Base-by-base conservation (phyloP, 2,113 vertebrate genomes). In the Myiozetetes cayanensis region DNA sequence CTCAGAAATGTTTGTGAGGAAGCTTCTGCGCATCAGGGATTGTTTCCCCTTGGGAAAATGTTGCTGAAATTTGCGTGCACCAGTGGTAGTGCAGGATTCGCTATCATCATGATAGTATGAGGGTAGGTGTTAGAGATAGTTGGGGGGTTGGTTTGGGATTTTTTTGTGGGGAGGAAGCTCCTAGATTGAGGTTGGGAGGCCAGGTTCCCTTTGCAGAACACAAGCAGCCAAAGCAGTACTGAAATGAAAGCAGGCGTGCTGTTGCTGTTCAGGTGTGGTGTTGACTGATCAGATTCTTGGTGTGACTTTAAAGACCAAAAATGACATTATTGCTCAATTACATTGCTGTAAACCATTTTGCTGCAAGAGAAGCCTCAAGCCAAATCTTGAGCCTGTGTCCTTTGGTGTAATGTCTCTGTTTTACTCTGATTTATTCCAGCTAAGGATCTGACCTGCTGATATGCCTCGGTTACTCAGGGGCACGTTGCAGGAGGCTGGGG, bases 301-400 rank as follows among this genome's bases (percentile, higher is more conserved):
- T 52, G 52, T 49, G 52, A 81, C 68, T 52, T 56, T 6, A 35
- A 84, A 90, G 78, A 65, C 72, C 41, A 11, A 30, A 93, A 78
- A 49, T 52, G 44, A 41, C 33, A 14, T 75, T 27, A 35, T 76
- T 79, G 53, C 22, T 72, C 76, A 56, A 1, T 56, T 61, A 52
- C 50, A 14, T 63, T 81, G 39, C 92, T 96, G 47, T 44, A 74
- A 94, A 74, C n/a, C 20, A 30, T 85, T 95, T 68, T 79, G 44
- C 63, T 65, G 65, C 62, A 73, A 66, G 77, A 73, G 68, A 91
- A 68, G 82, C 53, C 71, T 59, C 28, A 82, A 85, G 67, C 70
- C 85, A 81, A 33, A 67, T 52, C 39, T 35, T 14, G 35, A 47
- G 53, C 55, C 10, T 0, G 2, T 81, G 61, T 74, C 47, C 5